Base-by-base conservation (phyloP, 1,140 invertebrate species). In the Drosophila kepulauana region DNA sequence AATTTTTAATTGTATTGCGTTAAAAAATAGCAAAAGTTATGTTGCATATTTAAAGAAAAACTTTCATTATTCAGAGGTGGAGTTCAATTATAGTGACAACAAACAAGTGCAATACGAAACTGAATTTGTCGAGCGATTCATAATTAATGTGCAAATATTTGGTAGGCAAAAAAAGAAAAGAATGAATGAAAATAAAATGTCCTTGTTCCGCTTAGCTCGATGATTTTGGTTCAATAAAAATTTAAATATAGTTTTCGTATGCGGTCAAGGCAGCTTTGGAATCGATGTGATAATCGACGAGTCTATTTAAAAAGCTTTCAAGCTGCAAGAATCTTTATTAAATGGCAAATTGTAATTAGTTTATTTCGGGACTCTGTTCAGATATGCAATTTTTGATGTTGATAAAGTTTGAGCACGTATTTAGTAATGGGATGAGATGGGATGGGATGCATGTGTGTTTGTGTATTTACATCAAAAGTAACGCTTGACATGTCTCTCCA, bases 401-500 rank as follows among this genome's bases (percentile, higher is more conserved):
- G 30, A 33, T 33, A 33, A 33, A 7, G 5, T 33, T 33, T 5
- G 5, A 33, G 30, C 30, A 33, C 30, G 30, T 33, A 33, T 25
- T 25, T 25, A 25, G 20, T 25, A 25, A 25, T 4, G 20, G 20
- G 20, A 20, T 16, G 16, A 1, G 16, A 20, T 20, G 20, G 20
- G 20, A 20, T 25, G 20, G 20, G 20, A 5, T 67, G 25, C n/a
- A 11, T 48, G 16, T 48, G 15, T 58, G 41, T 25, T 25, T 38
- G 33, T 49, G 10, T 69, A 2, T 63, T 4, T 46, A 79, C 35
- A 48, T 62, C 20, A 25, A 61, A 54, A 48, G 71, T 48, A 64
- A 64, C 62, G 52, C 71, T 57, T 62, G 48, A 67, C 56, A 71
- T 84, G 81, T 78, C 68, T 78, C 68, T 78, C 61, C 78, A 86